Base-by-base conservation (phyloP, 2,888 invertebrate species). In the Coecobrya sp. region DNA sequence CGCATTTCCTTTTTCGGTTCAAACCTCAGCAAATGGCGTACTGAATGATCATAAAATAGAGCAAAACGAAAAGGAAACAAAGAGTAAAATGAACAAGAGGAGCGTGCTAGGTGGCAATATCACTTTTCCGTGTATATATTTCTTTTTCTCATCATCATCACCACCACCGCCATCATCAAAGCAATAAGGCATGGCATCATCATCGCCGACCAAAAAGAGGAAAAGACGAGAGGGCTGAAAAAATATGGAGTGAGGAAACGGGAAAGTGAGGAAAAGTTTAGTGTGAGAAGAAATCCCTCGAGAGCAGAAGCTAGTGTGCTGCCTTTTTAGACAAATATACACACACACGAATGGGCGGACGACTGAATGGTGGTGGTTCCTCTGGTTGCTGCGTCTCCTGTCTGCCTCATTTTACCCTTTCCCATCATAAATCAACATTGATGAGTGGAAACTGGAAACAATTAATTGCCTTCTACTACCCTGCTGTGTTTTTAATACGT, bases 341-440 rank as follows among this genome's bases (percentile, higher is more conserved):
- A 25, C 59, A 62, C 79, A 30, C 65, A 88, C n/a, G 49, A 25
- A 68, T 65, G 81, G 65, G 19, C 79, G 42, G 1, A 49, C 19
- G 59, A 59, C 7, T 59, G 22, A 22, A 59, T 59, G 19, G 59
- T 59, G 19, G 55, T 55, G 16, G 16, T 11, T 11, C 8, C 16
- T 55, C 7, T n/a, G n/a, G 52, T 11, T 59, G 22, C 59, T 59
- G 59, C 22, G 16, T 19, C 73, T 73, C 59, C 42, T 86, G 91
- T 52, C 86, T 70, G 45, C 19, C 55, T 86, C 86, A 55, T 70
- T 87, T 87, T 82, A 55, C 86, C 76, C 79, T 86, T 89, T 79
- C 91, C 89, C 92, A 91, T 93, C 94, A 94, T 94, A 94, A 94
- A 94, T 95, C 94, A 94, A 94, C 94, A 95, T 94, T 95, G 95